Evolutionary conservation across 2,797 vertebrate species (phyloP), one percentile per base, ranked within the genome.

Genomic region (Pseudochaenichthys georgianus): DNA sequence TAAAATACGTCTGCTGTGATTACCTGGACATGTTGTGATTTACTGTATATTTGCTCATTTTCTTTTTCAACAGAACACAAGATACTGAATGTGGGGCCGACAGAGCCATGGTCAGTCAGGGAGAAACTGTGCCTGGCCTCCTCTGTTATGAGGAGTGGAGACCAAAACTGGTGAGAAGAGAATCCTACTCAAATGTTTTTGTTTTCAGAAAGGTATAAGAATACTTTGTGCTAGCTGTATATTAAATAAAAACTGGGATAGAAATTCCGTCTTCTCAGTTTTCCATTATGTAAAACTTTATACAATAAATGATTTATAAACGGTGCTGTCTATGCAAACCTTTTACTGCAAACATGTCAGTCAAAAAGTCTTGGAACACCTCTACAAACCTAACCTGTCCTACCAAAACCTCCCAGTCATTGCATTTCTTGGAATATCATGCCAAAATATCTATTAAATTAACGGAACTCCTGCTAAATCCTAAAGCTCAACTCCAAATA

Each of bases 51-150:
- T 34, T 74, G 15, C 55, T 0, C 12, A 42, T 62, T 31, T 9
- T 61, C 63, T 64, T 23, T 38, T 38, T 38, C 28, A 53, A 48
- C 82, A 99, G 98, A 99, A 92, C 98, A 99, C 92, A 99, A 99
- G 85, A 94, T 98, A 70, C 88, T 97, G 91, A 96, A 95, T 80
- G 94, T 95, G 61, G 98, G 98, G 23, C 98, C 98, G 5, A 99
- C 97, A 0, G 98, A 99, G 87, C 97, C 97, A 0, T 99, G 98
- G 98, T 99, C 98, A 8, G 93, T 99, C 83, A 94, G 97, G 57
- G 98, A 99, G 92, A 99, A 99, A 70, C 93, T 99, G 28, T 99
- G 98, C 82, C 95, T 99, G 85, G 98, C 98, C 2, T 99, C 98
- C 34, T 99, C 98, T 12, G 98, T 99, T 48, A 98, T 99, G 97